A percentile compares a stretch with the other conserved stretches of the same genome.
phyloP scores from a whole-genome alignment of 2,888 invertebrate species.

The Apoda limacodes region DNA sequence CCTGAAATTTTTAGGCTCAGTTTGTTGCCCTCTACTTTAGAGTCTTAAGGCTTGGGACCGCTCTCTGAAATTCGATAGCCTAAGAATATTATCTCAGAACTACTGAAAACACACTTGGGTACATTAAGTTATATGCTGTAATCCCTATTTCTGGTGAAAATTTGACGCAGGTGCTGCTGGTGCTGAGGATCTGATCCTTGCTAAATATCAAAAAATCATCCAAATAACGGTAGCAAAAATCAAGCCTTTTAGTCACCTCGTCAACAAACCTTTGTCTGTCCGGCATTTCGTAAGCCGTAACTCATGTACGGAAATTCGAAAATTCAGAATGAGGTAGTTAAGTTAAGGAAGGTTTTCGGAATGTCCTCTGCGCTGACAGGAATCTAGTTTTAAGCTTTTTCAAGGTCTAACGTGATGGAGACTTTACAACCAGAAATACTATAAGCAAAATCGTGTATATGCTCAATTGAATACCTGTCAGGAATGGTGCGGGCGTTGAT shows the following conservation, averaged over 20 bases:
- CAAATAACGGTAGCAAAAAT: too few relatives aligned
- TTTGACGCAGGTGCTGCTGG: slow-evolving; percentile 2
- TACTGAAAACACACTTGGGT: slow-evolving; percentile 6
- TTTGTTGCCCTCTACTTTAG: slow-evolving; percentile 23
- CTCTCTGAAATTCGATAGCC: slow-evolving; percentile 17
- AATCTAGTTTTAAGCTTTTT: slow-evolving; percentile 23
- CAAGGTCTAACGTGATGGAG: slow-evolving; percentile 30
- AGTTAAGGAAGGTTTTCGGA: slow-evolving; percentile 24
- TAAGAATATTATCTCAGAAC: slow-evolving; percentile 14
- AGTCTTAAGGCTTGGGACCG: slow-evolving; percentile 27
- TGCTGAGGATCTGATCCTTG: background rate
- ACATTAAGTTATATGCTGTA: slow-evolving; percentile 21
- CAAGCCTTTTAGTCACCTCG: too few relatives aligned
- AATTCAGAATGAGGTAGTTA: slow-evolving; percentile 25
- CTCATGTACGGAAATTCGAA: slow-evolving; percentile 26
- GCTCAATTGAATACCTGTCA: slow-evolving; percentile 27
- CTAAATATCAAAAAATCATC: too few relatives aligned
- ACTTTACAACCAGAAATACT: slow-evolving; percentile 22
- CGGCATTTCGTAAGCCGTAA: slow-evolving; percentile 32
- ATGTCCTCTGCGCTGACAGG: slow-evolving; percentile 7
- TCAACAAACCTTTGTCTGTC: too few relatives aligned
- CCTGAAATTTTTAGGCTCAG: slow-evolving; percentile 17
- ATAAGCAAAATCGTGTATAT: slow-evolving; percentile 31
- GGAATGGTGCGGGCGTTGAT: slow-evolving; percentile 25
- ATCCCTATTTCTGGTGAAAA: slow-evolving; percentile 18